Conservation (phyloP, 1,140 invertebrate genomes). For the Macrocentrus cingulum region DNA sequence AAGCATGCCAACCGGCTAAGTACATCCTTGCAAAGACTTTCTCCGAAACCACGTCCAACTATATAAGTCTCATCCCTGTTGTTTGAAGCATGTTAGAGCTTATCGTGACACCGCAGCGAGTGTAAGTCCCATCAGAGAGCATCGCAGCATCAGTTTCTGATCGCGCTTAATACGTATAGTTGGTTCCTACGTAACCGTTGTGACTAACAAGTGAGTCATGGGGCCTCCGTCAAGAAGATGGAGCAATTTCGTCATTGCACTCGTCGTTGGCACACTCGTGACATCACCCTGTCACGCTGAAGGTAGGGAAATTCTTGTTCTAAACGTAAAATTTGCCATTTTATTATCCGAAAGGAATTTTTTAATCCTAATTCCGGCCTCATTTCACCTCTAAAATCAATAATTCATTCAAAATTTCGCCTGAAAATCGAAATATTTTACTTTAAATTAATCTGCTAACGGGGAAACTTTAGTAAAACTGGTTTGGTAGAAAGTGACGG, state of each 20-base stretch:
- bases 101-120: constrained; percentile 40
- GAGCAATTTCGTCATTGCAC: constrained; percentile 40
- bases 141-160: background rate
- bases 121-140: constrained; percentile 3
- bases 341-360: no score
- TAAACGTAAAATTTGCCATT: no score
- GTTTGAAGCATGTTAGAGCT: constrained; percentile 57
- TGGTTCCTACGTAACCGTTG: background rate
- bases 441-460: no score
- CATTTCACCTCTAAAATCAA: no score
- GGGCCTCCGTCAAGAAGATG: constrained; percentile 36
- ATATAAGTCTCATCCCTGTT: constrained; percentile 52
- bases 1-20: constrained; percentile 10
- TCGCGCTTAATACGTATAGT: constrained; percentile 9
- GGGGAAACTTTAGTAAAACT: no score
- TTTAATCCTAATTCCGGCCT: no score
- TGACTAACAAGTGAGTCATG: constrained; percentile 32
- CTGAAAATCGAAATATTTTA: no score
- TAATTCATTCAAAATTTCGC: no score
- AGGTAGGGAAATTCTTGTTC: constrained; percentile 36
- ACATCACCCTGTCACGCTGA: constrained; percentile 44
- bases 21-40: constrained; percentile 55
- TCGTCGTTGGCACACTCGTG: constrained; percentile 42
- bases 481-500: constrained; percentile 10
- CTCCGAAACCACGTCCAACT: constrained; percentile 57